Percentiles rank a stretch among this genome's conserved stretches.
phyloP scores from a whole-genome alignment of 2,113 vertebrate species.

The Pelusios castaneus region DNA sequence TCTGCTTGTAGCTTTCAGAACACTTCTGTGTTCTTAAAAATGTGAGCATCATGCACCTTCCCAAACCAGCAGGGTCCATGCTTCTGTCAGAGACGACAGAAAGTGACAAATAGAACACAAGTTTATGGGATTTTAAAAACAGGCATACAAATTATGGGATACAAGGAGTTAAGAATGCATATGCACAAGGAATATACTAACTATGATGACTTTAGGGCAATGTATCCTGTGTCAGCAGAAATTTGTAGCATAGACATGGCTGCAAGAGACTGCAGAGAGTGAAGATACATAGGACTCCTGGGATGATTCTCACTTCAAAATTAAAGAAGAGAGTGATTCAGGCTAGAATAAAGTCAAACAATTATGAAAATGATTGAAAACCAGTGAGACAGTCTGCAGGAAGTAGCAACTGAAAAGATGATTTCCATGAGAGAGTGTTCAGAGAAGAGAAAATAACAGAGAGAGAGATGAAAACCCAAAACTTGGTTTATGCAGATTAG shows the following conservation, averaged over 20 bases:
- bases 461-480: background rate
- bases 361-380: background rate
- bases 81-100: too few species aligned
- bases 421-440: background rate
- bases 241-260: background rate
- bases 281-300: background rate
- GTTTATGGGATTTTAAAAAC: too few species aligned
- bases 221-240: background rate
- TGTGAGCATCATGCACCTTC: too few species aligned
- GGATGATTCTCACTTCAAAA: background rate
- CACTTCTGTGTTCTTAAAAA: too few species aligned
- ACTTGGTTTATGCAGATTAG: slow-evolving; percentile 56
- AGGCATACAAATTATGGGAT: too few species aligned
- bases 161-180: background rate
- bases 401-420: background rate
- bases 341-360: background rate
- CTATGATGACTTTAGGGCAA: background rate
- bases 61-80: too few species aligned
- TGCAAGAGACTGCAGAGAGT: slow-evolving; percentile 10
- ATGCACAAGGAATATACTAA: background rate
- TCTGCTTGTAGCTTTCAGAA: too few species aligned
- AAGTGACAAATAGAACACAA: too few species aligned
- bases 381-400: background rate
- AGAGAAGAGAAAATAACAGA: background rate
- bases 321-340: background rate